Base-by-base conservation (phyloP, 2,888 invertebrate species). In the Limenitis camilla region DNA sequence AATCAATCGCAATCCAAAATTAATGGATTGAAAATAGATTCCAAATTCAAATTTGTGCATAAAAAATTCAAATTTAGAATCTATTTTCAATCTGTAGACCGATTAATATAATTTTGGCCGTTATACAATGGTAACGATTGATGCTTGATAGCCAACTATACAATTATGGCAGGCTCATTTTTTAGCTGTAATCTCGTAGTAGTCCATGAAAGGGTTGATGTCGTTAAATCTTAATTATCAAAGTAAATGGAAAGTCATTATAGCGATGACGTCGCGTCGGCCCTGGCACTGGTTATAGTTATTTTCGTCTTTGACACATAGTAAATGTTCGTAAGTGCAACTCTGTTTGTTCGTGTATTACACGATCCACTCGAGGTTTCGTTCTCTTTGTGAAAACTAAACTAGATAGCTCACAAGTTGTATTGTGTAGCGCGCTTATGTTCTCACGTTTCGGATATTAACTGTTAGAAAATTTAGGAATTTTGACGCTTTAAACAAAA, bases 201-300 rank as follows among this genome's bases (percentile, higher is more conserved):
- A 67, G 67, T 72, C 64, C 69, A 69, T 69, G 66, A 71, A 76
- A 70, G 66, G 74, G 71, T 60, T 67, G 64, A 60, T 61, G 70
- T 71, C 77, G 70, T 76, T 77, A 77, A 77, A 78, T 78, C 73
- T 71, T 80, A 76, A 81, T 81, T 76, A 75, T 72, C 66, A n/a
- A n/a, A 55, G 64, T 69, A 66, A 67, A 66, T 63, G 67, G 66
- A 61, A 62, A 62, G 65, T 70, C 72, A 67, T 76, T 73, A 73
- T 66, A 65, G 55, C 60, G 47, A 58, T 78, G 74, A 75, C 75
- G 72, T 76, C 63, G 72, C 65, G 19, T 19, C 68, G 33, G 42
- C 9, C 40, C 36, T 39, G 38, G 38, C 41, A 27, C 32, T 38
- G 48, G 49, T 52, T 38, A 50, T 38, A 55, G 59, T 58, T 65